Evolutionary conservation across 1,140 invertebrate species (phyloP), one percentile per base, ranked within the genome.

Genomic region (Odontomachus brunneus): DNA sequence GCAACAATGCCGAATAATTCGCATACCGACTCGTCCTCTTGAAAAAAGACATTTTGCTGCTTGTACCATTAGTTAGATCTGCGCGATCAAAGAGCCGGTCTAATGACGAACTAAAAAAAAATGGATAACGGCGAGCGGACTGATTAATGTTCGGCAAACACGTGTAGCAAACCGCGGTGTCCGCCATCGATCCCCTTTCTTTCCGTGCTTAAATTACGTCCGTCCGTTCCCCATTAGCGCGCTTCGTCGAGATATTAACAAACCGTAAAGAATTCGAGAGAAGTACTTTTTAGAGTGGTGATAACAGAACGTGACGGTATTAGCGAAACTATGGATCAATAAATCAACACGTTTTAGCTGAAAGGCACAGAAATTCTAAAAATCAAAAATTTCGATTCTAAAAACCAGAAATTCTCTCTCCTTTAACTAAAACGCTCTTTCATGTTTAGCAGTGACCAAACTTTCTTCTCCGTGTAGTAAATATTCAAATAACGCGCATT

Each of bases 101-200:
- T 80, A 82, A 75, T 53, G 65, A 69, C 29, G 29, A 33, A 2
- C 29, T n/a, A n/a, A n/a, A n/a, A n/a, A n/a, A n/a, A n/a, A n/a
- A 38, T 29, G 26, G 33, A 49, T 38, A 29, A 82, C 9, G 49
- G 26, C 38, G 9, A n/a, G 2, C 12, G 15, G 15, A 62, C 26
- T 63, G 59, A 71, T 89, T 72, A 87, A 87, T 74, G 87, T 87
- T 86, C 85, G 44, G 5, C 38, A 66, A 73, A 72, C 71, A 51
- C 38, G 73, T 26, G 74, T 62, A 74, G 67, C 69, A 53, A 78
- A 69, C 63, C 49, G 69, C 53, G 38, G 51, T 22, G 48, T 69
- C 53, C 78, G 72, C 48, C 48, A 73, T 76, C 59, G 38, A 57
- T 49, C 48, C 65, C 57, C 85, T 83, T 66, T 62, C 66, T 67